Conservation (phyloP, 2,888 invertebrate species). For the Polietes domitor region DNA sequence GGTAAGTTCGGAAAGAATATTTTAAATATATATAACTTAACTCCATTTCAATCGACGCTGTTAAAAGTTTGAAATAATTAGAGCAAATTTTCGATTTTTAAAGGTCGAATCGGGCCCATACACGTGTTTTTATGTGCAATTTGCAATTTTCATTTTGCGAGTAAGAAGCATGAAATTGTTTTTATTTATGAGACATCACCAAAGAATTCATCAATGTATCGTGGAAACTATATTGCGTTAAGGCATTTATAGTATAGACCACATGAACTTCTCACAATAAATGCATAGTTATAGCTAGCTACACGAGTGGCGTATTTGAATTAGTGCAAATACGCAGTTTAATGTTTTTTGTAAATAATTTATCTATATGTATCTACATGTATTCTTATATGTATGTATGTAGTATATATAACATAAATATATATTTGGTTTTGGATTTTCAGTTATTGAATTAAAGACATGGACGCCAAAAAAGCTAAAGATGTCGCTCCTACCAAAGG, state of each 20-base stretch:
- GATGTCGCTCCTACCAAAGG: neutral
- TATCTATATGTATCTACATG: neutral
- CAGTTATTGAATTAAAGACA: neutral
- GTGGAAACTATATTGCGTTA: neutral
- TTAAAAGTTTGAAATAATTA: neutral
- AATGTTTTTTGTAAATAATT: neutral
- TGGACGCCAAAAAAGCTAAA: slow-evolving; percentile 22
- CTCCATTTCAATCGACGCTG: neutral
- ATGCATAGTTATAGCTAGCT: neutral
- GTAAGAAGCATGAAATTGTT: neutral
- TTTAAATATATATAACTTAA: neutral
- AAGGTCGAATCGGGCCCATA: neutral
- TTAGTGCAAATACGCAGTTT: slow-evolving; percentile 10
- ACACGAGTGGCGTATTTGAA: neutral
- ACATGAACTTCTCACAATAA: no score
- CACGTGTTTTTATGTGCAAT: neutral
- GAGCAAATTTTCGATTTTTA: neutral
- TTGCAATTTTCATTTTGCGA: no score
- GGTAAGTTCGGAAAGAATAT: neutral
- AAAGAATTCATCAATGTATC: neutral
- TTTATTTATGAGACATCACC: neutral
- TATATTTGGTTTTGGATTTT: slow-evolving; percentile 4
- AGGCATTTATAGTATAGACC: neutral
- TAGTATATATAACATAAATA: neutral
- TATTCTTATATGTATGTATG: neutral